phyloP scores from a whole-genome alignment of 2,113 vertebrate species.

The Rhizomys pruinosus region DNA sequence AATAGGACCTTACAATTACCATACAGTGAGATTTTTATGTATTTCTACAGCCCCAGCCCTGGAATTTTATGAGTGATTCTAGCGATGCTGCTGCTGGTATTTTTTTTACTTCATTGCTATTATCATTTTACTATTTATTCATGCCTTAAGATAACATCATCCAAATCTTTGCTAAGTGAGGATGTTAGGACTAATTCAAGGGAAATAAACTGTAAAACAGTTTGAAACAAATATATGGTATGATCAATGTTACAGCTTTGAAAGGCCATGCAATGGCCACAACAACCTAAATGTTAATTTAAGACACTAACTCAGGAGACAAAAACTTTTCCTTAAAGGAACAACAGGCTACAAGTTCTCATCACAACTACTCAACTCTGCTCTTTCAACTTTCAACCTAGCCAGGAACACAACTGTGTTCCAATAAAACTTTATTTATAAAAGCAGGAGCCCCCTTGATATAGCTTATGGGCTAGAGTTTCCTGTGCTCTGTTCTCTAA shows the following conservation, averaged over 20 bases:
- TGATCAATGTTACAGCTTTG: background rate
- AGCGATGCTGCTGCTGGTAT: background rate
- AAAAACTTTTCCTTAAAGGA: constrained; percentile 29
- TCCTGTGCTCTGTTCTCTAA: background rate
- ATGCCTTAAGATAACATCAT: constrained; percentile 43
- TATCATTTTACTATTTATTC: background rate
- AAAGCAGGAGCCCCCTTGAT: background rate
- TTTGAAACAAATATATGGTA: background rate
- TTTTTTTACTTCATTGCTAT: background rate
- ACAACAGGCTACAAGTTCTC: background rate
- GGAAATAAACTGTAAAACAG: background rate
- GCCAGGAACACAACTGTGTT: background rate
- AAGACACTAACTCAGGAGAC: background rate
- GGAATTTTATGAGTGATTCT: background rate
- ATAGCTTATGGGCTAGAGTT: background rate
- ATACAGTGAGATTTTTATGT: background rate
- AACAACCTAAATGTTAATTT: background rate
- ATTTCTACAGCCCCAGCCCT: background rate
- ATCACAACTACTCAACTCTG: background rate
- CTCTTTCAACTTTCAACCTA: background rate
- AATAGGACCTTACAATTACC: background rate
- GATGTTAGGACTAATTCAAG: background rate
- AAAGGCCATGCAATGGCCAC: background rate
- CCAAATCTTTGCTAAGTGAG: background rate
- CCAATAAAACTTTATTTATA: constrained; percentile 54